phyloP scores from a whole-genome alignment of 2,113 vertebrate species.

The Apteryx owenii region DNA sequence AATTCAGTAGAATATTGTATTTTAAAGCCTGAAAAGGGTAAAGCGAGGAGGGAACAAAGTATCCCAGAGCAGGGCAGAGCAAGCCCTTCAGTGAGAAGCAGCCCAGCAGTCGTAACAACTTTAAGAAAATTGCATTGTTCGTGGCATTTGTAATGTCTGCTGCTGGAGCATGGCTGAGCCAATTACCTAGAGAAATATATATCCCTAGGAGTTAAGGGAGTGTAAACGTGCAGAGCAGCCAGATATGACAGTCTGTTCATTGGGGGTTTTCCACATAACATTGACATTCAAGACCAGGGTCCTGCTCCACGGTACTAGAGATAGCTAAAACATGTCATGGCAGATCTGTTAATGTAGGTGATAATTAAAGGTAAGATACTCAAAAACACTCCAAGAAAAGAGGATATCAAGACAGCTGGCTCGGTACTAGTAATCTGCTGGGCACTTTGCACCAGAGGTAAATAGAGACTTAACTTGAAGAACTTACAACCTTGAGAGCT shows the following conservation, averaged over 20 bases:
- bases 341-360: neutral
- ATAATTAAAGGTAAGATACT: neutral
- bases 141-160: neutral
- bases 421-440: neutral
- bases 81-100: neutral
- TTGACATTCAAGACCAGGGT: neutral
- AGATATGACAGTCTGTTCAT: neutral
- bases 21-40: neutral
- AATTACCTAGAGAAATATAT: neutral
- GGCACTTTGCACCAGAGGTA: neutral
- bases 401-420: neutral
- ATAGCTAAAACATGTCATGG: rapidly evolving
- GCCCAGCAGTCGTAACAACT: neutral
- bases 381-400: neutral
- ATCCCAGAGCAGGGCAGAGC: neutral
- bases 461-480: neutral
- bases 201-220: neutral
- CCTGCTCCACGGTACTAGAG: neutral
- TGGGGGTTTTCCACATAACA: neutral
- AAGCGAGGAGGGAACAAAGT: neutral
- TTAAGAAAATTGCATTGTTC: neutral
- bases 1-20: rapidly evolving
- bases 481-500: neutral
- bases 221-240: neutral
- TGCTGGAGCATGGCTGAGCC: neutral